Conservation (phyloP, 1,140 invertebrate species). For the Drosophila willistoni region DNA sequence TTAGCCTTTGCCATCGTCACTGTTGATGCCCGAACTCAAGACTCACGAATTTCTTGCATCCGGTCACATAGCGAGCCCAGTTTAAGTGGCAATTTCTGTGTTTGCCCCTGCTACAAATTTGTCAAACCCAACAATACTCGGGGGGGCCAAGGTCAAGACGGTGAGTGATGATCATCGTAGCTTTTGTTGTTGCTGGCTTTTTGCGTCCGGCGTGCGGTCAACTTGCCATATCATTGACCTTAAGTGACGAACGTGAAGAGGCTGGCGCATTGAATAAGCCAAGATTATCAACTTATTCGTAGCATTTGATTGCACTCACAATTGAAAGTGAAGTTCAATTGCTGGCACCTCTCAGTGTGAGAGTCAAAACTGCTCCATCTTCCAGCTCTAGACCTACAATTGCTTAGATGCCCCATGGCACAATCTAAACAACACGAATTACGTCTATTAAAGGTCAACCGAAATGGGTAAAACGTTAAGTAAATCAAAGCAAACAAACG, state of each 20-base stretch:
- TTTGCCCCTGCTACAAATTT: conserved; percentile 68
- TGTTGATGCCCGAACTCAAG: conserved; percentile 27
- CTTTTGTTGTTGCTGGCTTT: conserved; percentile 22
- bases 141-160: conserved; percentile 54
- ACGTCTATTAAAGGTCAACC: conserved; percentile 73
- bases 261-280: conserved; percentile 71
- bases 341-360: conserved; percentile 28
- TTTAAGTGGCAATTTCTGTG: conserved; percentile 64
- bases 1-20: conserved; percentile 29
- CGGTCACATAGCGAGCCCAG: conserved; percentile 60
- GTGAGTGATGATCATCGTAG: conserved; percentile 54
- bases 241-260: conserved; percentile 73
- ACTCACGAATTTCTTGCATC: conserved; percentile 45
- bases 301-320: conserved; percentile 72
- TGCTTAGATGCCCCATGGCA: conserved; percentile 44
- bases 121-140: conserved; percentile 68
- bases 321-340: conserved; percentile 69
- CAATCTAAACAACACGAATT: conserved; percentile 71
- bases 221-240: conserved; percentile 75
- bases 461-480: conserved; percentile 55
- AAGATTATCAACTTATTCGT: conserved; percentile 74
- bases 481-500: conserved; percentile 74
- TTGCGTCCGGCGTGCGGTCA: conserved; percentile 63
- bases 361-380: conserved; percentile 1
- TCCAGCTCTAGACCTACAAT: conserved; percentile 24